Base-by-base conservation (phyloP, 2,797 vertebrate species). In the Odontamblyopus lacepedii region DNA sequence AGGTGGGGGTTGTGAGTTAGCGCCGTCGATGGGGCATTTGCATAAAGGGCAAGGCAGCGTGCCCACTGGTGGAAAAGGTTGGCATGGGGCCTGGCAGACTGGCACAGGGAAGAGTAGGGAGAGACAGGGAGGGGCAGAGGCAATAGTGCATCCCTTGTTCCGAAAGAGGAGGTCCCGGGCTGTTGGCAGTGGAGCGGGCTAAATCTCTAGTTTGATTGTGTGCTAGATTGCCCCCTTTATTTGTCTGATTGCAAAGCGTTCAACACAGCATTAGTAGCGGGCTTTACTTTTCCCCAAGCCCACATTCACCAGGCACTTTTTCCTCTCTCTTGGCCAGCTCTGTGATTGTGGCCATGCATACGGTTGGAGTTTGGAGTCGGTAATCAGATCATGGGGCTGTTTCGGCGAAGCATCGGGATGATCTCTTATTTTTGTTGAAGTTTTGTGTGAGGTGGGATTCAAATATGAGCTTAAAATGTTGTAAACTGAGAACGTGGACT, bases 11-110 rank as follows among this genome's bases (percentile, higher is more conserved):
- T 93, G 92, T 88, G 88, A 92, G 87, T 88, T 90, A 82, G 88
- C 86, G 88, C 90, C 87, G 92, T 86, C 82, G 73, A 92, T 86
- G 78, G 82, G 78, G 80, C 90, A 95, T 95, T 95, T 93, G 93
- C 94, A 95, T 95, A 94, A 93, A 94, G 93, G 93, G 92, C 91
- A 95, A 92, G 93, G 93, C 93, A 92, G 78, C 81, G 88, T 94
- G 94, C 94, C 94, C 94, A 90, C 87, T 91, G 85, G 91, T 93
- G 93, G 93, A 91, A 93, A 92, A 90, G 92, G 92, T 93, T 95
- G 94, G 94, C 94, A 94, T 91, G 83, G 85, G 78, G 92, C 94
- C 93, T 93, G 87, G 82, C 90, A 93, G 93, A 94, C 93, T 94
- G 93, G 93, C 92, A 93, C 85, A 92, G 90, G 74, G 81, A 85